These are phyloP conservation scores for Arctocebus calabarensis DNA, from an alignment of 2,797 vertebrate genomes.

Conservation along the genomic window DNA sequence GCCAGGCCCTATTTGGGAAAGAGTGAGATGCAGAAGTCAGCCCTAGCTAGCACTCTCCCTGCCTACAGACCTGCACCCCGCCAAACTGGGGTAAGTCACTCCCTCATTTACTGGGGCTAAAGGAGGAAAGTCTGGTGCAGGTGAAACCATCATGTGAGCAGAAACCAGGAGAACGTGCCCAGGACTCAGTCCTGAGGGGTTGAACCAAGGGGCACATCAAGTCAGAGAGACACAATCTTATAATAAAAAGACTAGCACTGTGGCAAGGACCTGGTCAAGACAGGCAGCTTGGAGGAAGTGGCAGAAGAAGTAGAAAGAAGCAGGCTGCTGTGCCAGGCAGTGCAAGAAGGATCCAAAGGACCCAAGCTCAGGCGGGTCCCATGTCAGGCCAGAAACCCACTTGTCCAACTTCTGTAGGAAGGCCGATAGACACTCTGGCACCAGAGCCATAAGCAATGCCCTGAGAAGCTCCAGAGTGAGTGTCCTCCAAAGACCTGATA, in stretches of 20 bases:
- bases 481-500: not conserved
- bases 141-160: not conserved
- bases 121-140: not conserved
- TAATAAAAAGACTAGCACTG: not conserved
- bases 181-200: not conserved
- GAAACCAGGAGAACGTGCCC: not conserved
- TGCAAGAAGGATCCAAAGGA: not conserved
- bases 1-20: not conserved
- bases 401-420: not conserved
- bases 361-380: not conserved
- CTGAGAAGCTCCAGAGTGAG: not conserved
- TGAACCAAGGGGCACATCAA: not conserved
- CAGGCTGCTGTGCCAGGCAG: not conserved
- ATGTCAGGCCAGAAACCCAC: not conserved
- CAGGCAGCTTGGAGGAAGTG: not conserved
- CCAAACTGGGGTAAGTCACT: not conserved
- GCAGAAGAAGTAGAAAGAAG: not conserved
- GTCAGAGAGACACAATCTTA: not conserved
- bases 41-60: not conserved
- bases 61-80: not conserved
- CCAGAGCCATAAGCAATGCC: not conserved
- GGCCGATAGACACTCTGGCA: rapidly evolving
- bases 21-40: not conserved
- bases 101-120: not conserved
- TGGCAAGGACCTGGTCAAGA: not conserved